phyloP scores from a whole-genome alignment of 2,797 vertebrate species.

The Sternotherus odoratus region DNA sequence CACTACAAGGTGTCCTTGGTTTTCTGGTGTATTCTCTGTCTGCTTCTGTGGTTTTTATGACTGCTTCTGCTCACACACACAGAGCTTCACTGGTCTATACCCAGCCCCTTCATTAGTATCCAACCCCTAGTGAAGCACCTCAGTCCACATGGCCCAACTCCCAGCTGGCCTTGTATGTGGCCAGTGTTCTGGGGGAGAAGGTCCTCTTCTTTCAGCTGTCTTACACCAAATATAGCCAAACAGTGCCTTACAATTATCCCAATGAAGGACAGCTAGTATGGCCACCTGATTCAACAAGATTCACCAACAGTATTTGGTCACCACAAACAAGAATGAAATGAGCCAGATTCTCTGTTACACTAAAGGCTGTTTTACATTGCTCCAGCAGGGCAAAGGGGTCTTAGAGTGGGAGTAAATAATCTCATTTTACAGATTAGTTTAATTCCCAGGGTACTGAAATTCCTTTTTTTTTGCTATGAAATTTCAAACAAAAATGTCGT shows the following conservation, averaged over 20 bases:
- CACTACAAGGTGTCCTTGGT: neutral
- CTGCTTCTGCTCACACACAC: too few species aligned
- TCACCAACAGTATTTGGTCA: neutral
- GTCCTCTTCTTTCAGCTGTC: neutral
- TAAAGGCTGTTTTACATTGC: neutral
- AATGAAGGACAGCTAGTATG: neutral
- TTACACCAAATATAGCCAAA: neutral
- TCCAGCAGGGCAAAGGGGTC: fast-evolving
- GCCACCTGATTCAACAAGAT: neutral
- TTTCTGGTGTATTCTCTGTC: neutral
- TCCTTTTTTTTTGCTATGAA: neutral
- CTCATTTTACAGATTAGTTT: neutral
- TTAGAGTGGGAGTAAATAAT: neutral
- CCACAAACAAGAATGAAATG: constrained; percentile 3
- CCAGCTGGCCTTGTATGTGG: fast-evolving
- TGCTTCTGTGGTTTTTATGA: neutral
- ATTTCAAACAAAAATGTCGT: neutral
- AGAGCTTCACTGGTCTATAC: neutral
- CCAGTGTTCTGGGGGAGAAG: neutral
- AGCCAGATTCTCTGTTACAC: neutral
- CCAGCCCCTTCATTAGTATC: neutral
- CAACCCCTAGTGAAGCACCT: neutral
- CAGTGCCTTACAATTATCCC: neutral
- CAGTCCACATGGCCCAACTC: fast-evolving
- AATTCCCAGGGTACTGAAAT: neutral